These are phyloP conservation scores for Hypotaenidia philippensis DNA, from an alignment of 2,797 vertebrate genomes.

Conservation along the genomic window DNA sequence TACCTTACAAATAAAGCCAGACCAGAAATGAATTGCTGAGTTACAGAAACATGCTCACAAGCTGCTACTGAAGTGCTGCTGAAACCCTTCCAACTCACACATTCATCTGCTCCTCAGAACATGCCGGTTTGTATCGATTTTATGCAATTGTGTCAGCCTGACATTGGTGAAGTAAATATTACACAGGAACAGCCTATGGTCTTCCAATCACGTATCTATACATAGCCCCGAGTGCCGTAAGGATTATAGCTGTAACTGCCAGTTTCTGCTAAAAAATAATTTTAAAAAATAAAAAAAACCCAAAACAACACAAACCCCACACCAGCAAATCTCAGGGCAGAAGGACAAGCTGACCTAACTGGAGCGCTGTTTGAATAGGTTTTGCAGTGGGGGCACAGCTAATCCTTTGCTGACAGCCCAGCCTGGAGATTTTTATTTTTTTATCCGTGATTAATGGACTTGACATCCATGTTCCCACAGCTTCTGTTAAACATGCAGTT, in stretches of 20 bases:
- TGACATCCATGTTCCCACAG: slow-evolving; percentile 81
- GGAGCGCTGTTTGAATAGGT: slow-evolving; percentile 72
- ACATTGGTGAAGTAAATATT: slow-evolving; percentile 40
- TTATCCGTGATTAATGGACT: slow-evolving; percentile 83
- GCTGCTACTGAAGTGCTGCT: slow-evolving; percentile 27
- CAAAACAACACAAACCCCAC: too few species aligned
- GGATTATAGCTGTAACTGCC: slow-evolving; percentile 70
- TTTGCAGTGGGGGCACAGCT: slow-evolving; percentile 73
- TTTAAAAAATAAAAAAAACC: not conserved
- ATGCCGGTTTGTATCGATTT: slow-evolving; percentile 10
- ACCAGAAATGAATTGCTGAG: slow-evolving; percentile 25
- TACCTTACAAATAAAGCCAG: slow-evolving; percentile 29
- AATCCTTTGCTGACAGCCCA: slow-evolving; percentile 77
- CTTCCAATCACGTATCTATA: slow-evolving; percentile 4
- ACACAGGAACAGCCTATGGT: not conserved
- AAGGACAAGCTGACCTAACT: slow-evolving; percentile 80
- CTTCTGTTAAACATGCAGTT: slow-evolving; percentile 76
- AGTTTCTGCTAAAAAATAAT: slow-evolving; percentile 48
- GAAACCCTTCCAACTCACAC: slow-evolving; percentile 49
- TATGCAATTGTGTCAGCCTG: slow-evolving; percentile 27
- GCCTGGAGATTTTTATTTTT: slow-evolving; percentile 73
- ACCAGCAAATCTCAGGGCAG: slow-evolving; percentile 45
- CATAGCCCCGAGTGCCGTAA: slow-evolving; percentile 41
- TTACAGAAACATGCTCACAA: slow-evolving; percentile 31
- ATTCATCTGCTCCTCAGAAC: slow-evolving; percentile 49